Percentiles rank a stretch among this genome's conserved stretches.
phyloP scores from a whole-genome alignment of 1,140 invertebrate species.

The Tribolium madens region DNA sequence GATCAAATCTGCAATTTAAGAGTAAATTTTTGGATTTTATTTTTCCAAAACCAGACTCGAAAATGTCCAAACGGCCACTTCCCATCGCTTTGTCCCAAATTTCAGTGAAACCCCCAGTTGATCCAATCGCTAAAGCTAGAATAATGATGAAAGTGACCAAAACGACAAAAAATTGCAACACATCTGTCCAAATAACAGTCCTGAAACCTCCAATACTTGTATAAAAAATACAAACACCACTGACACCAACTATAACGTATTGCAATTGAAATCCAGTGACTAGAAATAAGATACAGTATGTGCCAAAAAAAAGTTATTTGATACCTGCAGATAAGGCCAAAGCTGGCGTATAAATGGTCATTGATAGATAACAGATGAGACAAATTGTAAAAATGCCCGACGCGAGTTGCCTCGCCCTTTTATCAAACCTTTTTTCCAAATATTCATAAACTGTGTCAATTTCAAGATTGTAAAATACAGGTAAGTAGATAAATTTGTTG shows the following conservation, averaged over 20 bases:
- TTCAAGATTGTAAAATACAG: too few relatives aligned
- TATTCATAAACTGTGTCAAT: too few relatives aligned
- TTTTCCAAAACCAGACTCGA: background rate
- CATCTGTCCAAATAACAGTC: background rate
- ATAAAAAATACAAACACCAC: background rate
- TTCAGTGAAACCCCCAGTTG: background rate
- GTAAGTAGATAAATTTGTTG: too few relatives aligned
- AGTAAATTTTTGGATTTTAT: background rate
- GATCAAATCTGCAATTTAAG: background rate
- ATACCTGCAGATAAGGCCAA: too few relatives aligned
- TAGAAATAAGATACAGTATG: background rate
- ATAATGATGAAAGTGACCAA: background rate
- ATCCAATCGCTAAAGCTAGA: background rate
- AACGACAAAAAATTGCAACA: background rate
- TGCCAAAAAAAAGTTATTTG: too few relatives aligned
- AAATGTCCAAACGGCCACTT: background rate
- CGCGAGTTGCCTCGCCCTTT: too few relatives aligned
- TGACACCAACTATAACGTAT: background rate
- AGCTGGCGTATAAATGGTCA: too few relatives aligned
- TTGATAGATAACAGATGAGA: too few relatives aligned
- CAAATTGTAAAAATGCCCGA: too few relatives aligned
- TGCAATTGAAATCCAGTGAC: background rate
- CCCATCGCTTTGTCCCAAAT: background rate
- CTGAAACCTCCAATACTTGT: background rate
- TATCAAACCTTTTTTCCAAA: too few relatives aligned